Evolutionary conservation across 1,140 invertebrate species (phyloP), one percentile per base, ranked within the genome.

Genomic region (Episyrphus balteatus): DNA sequence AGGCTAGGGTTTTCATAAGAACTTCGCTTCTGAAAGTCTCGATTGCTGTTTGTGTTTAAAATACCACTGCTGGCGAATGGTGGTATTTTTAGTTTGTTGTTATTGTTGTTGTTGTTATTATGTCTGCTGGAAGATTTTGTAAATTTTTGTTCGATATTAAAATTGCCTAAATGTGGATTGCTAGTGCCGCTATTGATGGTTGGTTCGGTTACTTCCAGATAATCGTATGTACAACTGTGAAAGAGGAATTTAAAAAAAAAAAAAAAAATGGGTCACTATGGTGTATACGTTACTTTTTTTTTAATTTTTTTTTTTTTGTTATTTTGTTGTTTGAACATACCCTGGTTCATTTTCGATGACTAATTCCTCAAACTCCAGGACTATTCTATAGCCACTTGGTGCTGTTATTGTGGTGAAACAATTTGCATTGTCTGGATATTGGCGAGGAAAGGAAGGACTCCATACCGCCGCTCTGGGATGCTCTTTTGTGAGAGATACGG

Each of bases 221-320:
- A 83, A 62, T 85, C 83, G 64, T 84, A 85, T 49, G 75, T 76
- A 71, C 83, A 85, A 51, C 82, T 84, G 66, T 12, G 21, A 26
- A 26, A 26, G 21, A 5, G 8, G 21, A 26, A 26, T 5, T 26
- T 3, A 26, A 26, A 3, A 26, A 26, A 26, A 26, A 26, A 8
- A 5, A 5, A 3, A 26, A 26, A 26, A 26, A 8, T 26, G 8
- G n/a, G n/a, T n/a, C 21, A 26, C 21, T 26, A 3, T 26, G 21
- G 21, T 8, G 21, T 26, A 26, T 26, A 26, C 21, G 21, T 26
- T 5, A 26, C 8, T 5, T 26, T 26, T 26, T 41, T 17, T 7
- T 7, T 19, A 41, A 7, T 15, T 7, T 41, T 7, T 41, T 17
- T 6, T 41, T 5, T 41, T 19, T 41, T 17, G n/a, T 41, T 41